Evolutionary conservation across 1,140 invertebrate genomes (phyloP).

Genomic region (Bemisia tabaci): DNA sequence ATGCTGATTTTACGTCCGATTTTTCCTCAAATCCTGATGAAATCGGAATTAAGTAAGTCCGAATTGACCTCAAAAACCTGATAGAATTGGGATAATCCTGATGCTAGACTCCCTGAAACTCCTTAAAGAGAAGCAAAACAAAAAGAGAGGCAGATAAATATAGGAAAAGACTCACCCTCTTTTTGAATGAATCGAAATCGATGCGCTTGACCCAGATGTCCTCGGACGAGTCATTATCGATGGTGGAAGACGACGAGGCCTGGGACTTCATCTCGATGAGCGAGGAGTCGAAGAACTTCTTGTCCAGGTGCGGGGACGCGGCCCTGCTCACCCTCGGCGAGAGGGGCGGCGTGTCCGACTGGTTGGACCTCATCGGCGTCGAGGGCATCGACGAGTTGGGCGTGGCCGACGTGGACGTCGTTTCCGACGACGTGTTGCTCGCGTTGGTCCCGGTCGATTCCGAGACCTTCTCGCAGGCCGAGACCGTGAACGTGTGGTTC

Average conservation of each 20-base stretch:
- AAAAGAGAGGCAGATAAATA: background rate
- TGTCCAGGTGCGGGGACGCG: constrained; percentile 49
- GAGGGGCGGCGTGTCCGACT: constrained; percentile 22
- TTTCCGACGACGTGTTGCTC: constrained; percentile 3
- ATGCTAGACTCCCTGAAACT: too few relatives aligned
- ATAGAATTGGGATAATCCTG: too few relatives aligned
- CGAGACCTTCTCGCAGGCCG: constrained; percentile 4
- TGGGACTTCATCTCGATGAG: constrained; percentile 65
- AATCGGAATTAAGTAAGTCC: too few relatives aligned
- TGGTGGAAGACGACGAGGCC: constrained; percentile 43
- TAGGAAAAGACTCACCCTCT: background rate
- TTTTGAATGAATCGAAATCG: constrained; percentile 27
- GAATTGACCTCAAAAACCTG: too few relatives aligned
- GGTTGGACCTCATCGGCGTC: constrained; percentile 35
- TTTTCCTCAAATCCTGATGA: too few relatives aligned
- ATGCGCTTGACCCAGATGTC: constrained; percentile 54
- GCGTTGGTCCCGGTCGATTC: constrained; percentile 3
- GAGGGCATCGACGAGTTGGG: constrained; percentile 37
- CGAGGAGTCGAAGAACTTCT: constrained; percentile 63
- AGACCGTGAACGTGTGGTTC: background rate
- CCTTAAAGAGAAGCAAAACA: background rate
- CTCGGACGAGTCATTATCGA: constrained; percentile 43
- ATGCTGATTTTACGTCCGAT: too few relatives aligned
- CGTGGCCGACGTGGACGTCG: constrained; percentile 20
- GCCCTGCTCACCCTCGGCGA: constrained; percentile 19